phyloP scores from a whole-genome alignment of 30 jellyfish, hydroid and myxozoan genomes.

The Hydractinia symbiolongicarpus region DNA sequence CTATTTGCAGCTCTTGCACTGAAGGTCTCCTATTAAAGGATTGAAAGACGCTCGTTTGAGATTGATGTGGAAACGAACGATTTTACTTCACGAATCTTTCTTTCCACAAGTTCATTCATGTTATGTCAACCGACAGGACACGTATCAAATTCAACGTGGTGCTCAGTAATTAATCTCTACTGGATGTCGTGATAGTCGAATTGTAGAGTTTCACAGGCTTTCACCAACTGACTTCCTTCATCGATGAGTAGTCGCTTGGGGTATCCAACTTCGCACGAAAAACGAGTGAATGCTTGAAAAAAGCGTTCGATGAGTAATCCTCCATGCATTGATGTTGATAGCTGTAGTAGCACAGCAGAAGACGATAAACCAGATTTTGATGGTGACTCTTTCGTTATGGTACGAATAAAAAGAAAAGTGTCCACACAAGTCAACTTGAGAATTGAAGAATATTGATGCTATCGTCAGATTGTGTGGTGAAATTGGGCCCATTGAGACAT shows the following conservation, averaged over 20 bases:
- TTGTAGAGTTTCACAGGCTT: neutral
- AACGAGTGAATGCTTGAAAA: constrained; percentile 17
- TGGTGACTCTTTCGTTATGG: constrained; percentile 7
- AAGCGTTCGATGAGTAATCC: neutral
- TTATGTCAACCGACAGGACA: constrained; percentile 25
- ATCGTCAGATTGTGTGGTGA: neutral
- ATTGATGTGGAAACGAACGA: neutral
- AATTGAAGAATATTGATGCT: neutral
- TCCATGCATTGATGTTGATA: constrained; percentile 5
- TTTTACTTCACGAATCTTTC: constrained; percentile 25
- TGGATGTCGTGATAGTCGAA: neutral
- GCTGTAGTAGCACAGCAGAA: constrained; percentile 5
- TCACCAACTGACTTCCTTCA: neutral
- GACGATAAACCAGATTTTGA: constrained; percentile 7
- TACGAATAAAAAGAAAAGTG: neutral
- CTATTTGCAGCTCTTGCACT: neutral
- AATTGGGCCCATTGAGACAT: constrained; percentile 12
- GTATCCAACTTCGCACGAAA: constrained; percentile 19
- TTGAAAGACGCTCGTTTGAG: neutral
- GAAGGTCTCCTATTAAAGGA: constrained; percentile 21
- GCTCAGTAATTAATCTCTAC: neutral
- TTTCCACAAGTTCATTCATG: constrained; percentile 23
- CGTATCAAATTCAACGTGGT: constrained; percentile 10
- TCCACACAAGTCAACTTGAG: constrained; percentile 22
- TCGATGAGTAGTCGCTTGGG: constrained; percentile 18